A percentile compares a stretch with the other conserved stretches of the same genome.
phyloP scores from a whole-genome alignment of 2,797 vertebrate genomes.

The Phataginus tricuspis region DNA sequence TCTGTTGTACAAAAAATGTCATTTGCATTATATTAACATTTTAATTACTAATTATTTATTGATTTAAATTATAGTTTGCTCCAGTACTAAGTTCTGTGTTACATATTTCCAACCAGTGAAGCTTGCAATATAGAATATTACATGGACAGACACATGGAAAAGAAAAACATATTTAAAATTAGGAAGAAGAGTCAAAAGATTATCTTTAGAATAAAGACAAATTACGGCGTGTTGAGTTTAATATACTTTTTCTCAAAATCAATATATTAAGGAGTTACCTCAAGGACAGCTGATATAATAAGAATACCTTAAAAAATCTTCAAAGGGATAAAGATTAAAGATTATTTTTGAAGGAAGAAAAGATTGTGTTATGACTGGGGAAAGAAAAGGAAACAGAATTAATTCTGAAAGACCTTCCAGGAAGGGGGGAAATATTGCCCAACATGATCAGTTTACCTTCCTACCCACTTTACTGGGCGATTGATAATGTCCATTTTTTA shows the following conservation, averaged over 20 bases:
- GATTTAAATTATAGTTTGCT: conserved; percentile 37
- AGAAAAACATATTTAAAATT: background rate
- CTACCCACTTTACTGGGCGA: background rate
- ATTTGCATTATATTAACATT: conserved; percentile 46
- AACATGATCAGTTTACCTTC: background rate
- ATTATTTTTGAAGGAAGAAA: conserved; percentile 32
- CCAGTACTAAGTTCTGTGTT: background rate
- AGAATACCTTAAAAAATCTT: background rate
- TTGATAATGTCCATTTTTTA: background rate
- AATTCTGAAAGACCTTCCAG: background rate
- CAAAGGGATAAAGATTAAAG: background rate
- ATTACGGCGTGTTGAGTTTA: background rate
- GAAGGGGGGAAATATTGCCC: background rate
- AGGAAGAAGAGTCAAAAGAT: background rate
- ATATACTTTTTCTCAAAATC: background rate
- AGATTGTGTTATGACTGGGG: background rate
- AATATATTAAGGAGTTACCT: background rate
- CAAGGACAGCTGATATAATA: background rate
- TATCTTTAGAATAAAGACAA: background rate
- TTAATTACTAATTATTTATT: conserved; percentile 32
- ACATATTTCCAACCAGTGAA: background rate
- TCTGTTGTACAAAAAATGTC: conserved; percentile 10
- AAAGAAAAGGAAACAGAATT: background rate
- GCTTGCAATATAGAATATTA: background rate
- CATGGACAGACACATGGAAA: background rate